Evolutionary conservation across 2,797 vertebrate genomes (phyloP).

Genomic region (Ceyx erithaca): DNA sequence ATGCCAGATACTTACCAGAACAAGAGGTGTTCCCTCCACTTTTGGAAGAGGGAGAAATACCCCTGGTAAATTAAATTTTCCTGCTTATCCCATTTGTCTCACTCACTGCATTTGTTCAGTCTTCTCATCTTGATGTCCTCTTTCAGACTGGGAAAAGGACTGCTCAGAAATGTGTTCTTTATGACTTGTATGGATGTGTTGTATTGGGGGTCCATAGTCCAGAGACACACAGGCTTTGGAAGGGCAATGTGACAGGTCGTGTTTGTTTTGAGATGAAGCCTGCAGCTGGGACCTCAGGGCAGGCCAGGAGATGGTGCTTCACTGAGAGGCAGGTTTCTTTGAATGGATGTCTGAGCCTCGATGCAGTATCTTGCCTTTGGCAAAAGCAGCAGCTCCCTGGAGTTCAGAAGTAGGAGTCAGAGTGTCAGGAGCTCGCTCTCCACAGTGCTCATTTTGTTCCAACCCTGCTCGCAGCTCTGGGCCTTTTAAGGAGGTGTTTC

Average conservation of each 20-base stretch:
- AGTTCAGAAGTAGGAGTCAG: not conserved
- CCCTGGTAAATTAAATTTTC: not conserved
- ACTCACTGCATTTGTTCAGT: not conserved
- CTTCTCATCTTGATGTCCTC: not conserved
- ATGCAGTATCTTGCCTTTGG: not conserved
- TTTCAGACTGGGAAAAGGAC: not conserved
- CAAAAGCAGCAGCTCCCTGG: not conserved
- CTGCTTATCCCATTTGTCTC: not conserved
- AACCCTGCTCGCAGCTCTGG: not conserved
- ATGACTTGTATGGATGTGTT: not conserved
- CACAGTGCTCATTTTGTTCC: not conserved
- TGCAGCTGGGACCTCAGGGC: not conserved
- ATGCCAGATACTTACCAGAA: not conserved
- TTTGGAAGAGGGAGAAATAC: not conserved
- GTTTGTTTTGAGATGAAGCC: not conserved
- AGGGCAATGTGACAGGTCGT: not conserved
- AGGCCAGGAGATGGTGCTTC: not conserved
- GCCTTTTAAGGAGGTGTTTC: not conserved
- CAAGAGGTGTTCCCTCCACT: not conserved
- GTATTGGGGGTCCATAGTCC: accelerated
- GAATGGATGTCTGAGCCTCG: not conserved
- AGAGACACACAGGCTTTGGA: not conserved
- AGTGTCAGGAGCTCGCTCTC: not conserved
- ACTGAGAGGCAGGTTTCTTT: accelerated
- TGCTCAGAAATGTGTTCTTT: not conserved